These are phyloP conservation scores for Tolypeutes matacus DNA, from an alignment of 2,797 vertebrate species.

Conservation along the genomic window DNA sequence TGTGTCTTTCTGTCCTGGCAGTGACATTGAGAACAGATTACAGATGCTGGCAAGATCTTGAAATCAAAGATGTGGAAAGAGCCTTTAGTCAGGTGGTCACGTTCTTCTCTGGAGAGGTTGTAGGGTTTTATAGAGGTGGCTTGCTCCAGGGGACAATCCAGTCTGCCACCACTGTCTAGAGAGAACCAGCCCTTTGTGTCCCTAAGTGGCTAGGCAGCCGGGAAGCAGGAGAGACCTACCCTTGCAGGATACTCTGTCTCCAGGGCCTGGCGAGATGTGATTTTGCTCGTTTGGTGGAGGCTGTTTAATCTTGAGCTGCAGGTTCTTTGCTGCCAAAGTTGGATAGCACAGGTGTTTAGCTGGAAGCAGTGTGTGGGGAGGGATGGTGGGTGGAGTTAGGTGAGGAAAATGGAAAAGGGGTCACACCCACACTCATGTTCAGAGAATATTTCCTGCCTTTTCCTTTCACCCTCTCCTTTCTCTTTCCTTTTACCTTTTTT, in stretches of 20 bases:
- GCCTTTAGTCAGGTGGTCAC: background rate
- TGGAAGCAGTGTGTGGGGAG: background rate
- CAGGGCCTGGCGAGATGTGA: background rate
- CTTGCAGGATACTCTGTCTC: background rate
- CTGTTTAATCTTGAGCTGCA: background rate
- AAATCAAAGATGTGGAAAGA: background rate
- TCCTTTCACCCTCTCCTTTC: background rate
- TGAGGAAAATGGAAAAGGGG: background rate
- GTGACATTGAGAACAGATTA: background rate
- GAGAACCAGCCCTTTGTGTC: background rate
- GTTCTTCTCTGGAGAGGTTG: background rate
- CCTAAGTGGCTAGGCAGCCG: background rate
- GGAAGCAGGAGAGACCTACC: background rate
- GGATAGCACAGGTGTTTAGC: background rate
- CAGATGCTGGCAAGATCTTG: background rate
- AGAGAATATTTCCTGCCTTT: background rate
- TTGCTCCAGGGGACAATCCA: background rate
- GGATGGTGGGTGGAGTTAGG: background rate
- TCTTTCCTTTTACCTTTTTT: background rate
- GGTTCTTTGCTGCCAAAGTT: background rate
- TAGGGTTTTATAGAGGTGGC: background rate
- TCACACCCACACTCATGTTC: background rate
- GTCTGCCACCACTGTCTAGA: background rate
- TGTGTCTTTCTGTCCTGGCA: constrained; percentile 22
- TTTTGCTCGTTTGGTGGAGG: background rate